phyloP scores from a whole-genome alignment of 2,797 vertebrate species.

The Chiloscyllium punctatum region DNA sequence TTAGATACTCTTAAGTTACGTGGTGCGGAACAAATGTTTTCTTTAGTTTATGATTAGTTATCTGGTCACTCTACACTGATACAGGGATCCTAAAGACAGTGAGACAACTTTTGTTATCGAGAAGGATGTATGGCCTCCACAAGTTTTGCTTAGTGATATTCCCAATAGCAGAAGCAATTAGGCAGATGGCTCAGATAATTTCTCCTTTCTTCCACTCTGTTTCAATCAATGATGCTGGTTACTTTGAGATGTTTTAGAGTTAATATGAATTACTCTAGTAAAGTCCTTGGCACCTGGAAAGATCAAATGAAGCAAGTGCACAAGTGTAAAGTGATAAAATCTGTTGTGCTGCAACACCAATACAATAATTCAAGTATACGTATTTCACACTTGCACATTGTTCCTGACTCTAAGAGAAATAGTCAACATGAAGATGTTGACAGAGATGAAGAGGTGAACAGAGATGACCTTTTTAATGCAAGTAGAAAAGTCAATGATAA shows the following conservation, averaged over 20 bases:
- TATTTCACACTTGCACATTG: background rate
- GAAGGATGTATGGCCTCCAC: background rate
- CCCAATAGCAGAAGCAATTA: background rate
- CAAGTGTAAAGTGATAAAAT: background rate
- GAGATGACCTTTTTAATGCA: background rate
- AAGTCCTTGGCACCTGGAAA: background rate
- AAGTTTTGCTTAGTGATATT: background rate
- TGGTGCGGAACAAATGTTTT: background rate
- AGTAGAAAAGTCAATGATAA: background rate
- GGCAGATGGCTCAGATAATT: background rate
- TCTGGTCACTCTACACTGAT: background rate
- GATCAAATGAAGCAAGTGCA: background rate
- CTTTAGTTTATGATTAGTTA: background rate
- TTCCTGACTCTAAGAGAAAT: background rate
- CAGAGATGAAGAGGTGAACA: background rate
- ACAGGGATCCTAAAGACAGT: background rate
- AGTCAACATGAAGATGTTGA: background rate
- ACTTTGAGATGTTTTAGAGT: background rate
- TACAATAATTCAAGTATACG: background rate
- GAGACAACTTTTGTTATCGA: background rate
- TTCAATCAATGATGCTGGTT: background rate
- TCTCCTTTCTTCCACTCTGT: background rate
- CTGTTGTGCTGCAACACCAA: background rate
- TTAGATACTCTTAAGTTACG: background rate
- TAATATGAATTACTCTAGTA: background rate